Base-by-base conservation (phyloP, 2,113 vertebrate species). In the Pangasianodon hypophthalmus region DNA sequence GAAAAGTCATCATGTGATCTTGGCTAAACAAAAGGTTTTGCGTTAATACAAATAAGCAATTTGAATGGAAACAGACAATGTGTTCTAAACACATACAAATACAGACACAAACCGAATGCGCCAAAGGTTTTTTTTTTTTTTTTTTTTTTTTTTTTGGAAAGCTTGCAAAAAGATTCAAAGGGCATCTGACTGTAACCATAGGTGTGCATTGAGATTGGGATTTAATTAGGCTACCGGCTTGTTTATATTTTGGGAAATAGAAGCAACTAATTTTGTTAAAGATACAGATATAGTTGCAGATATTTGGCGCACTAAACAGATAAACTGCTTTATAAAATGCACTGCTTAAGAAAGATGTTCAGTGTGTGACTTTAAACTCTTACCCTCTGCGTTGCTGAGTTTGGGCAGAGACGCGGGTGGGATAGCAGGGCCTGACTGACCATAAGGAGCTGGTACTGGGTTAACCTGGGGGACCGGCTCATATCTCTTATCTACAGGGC, bases 401-500 rank as follows among this genome's bases (percentile, higher is more conserved):
- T 98, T 99, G 90, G 97, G 94, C 86, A 98, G 97, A 7, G 95
- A 91, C 85, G 95, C 96, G 41, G 98, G 97, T 19, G 96, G 94
- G 26, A 96, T 90, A 62, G 93, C 92, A 0, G 97, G 94, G 46
- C 92, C 95, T 0, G 96, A 94, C 0, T 97, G 97, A 1, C 95
- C 95, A 13, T 98, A 98, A 93, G 97, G 98, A 1, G 97, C 94
- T 0, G 97, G 92, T 4, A 96, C 95, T 1, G 97, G 96, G 54
- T 96, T 97, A 87, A 97, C 95, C 86, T 95, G 96, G 88, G 96
- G 94, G 73, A 96, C 48, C 0, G 96, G 94, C 46, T 99, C 98
- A 19, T 97, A 98, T 92, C 97, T 96, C 88, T 98, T 99, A 84
- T 99, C 98, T 81, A 95, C 96, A 50, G 95, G 95, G 88, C 96